Conservation (phyloP, 2,888 invertebrate genomes). For the Amiota minor region DNA sequence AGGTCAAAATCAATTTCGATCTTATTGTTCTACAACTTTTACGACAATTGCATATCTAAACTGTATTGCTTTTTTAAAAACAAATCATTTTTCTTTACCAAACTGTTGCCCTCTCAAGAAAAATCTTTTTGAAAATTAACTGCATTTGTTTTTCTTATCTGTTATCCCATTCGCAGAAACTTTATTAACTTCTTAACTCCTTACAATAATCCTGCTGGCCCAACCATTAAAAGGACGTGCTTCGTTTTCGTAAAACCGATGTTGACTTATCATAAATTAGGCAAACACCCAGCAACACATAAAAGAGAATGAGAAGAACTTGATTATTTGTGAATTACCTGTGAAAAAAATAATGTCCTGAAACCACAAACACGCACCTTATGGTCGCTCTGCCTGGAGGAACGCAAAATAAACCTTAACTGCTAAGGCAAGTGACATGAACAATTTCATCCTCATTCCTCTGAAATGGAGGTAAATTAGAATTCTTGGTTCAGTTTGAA, state of each 20-base stretch:
- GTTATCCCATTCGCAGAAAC: no score
- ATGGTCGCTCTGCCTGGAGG: not conserved
- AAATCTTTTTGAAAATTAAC: no score
- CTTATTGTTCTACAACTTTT: no score
- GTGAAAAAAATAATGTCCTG: slow-evolving; percentile 20
- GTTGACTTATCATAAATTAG: not conserved
- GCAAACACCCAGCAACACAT: slow-evolving; percentile 26
- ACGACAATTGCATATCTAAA: no score
- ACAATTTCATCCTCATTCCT: no score
- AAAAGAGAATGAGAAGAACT: slow-evolving; percentile 45
- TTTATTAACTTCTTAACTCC: no score
- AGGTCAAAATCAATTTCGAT: no score
- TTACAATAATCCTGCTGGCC: no score
- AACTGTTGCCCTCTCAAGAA: not conserved
- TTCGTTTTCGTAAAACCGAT: not conserved
- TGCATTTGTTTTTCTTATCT: no score
- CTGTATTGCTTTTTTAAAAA: not conserved
- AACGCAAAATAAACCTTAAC: slow-evolving; percentile 55
- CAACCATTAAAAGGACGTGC: not conserved
- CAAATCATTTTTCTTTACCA: not conserved
- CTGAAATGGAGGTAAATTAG: not conserved
- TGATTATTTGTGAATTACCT: slow-evolving; percentile 65
- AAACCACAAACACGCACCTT: slow-evolving; percentile 35
- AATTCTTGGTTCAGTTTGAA: not conserved
- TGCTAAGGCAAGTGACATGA: slow-evolving; percentile 42